Percentiles rank a stretch among this genome's conserved stretches.
These are phyloP conservation scores for Agrypnia vestita DNA, from an alignment of 1,140 invertebrate species.

Conservation along the genomic window DNA sequence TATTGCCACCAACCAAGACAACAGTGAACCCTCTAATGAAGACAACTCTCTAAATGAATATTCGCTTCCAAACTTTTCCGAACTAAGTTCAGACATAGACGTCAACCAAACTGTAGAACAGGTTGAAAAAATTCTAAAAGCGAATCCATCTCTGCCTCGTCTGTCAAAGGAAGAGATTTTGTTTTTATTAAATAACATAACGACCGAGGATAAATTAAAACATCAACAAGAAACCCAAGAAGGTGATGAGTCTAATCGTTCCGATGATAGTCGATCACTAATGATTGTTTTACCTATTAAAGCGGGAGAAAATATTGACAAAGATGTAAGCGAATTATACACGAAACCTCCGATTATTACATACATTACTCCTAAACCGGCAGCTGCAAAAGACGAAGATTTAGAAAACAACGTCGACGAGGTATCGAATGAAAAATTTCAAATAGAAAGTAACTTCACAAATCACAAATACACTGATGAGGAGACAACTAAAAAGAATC, in stretches of 20 bases:
- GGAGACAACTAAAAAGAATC: neutral
- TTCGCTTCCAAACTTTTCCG: slow-evolving; percentile 33
- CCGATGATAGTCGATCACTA: slow-evolving; percentile 59
- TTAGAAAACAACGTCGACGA: neutral
- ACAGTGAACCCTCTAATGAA: neutral
- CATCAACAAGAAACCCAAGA: neutral
- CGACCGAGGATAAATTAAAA: slow-evolving; percentile 68
- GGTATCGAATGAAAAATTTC: too few species aligned
- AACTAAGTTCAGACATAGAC: slow-evolving; percentile 59
- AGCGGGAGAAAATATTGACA: slow-evolving; percentile 62
- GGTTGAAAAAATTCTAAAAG: slow-evolving; percentile 74
- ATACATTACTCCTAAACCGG: slow-evolving; percentile 62
- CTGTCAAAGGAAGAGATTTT: slow-evolving; percentile 75
- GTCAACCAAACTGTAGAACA: slow-evolving; percentile 74
- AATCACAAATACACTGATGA: slow-evolving; percentile 39
- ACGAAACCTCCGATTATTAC: slow-evolving; percentile 70
- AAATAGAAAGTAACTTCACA: neutral
- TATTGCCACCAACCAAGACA: neutral
- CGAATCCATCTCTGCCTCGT: slow-evolving; percentile 73
- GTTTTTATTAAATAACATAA: slow-evolving; percentile 75
- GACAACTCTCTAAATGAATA: slow-evolving; percentile 8
- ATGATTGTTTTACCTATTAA: slow-evolving; percentile 72
- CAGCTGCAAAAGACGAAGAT: slow-evolving; percentile 2
- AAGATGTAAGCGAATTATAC: slow-evolving; percentile 68
- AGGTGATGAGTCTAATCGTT: slow-evolving; percentile 2